Evolutionary conservation across 2,797 vertebrate species (phyloP).

Genomic region (Anguilla obscura): DNA sequence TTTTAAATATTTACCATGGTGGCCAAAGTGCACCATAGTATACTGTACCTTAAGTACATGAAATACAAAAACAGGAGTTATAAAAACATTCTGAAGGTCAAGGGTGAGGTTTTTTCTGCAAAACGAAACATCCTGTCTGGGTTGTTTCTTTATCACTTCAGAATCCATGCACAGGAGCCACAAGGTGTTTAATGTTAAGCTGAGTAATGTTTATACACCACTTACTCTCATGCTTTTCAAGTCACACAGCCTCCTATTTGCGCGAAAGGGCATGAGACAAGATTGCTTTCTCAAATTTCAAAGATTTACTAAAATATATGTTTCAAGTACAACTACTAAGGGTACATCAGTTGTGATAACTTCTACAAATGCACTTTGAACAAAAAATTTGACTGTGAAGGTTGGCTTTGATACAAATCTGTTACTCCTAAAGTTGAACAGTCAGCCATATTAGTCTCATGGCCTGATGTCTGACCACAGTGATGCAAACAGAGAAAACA

Average conservation of each 20-base stretch:
- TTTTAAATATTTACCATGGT: background rate
- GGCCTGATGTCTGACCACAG: background rate
- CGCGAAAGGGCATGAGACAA: too few relatives aligned
- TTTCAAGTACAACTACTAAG: too few relatives aligned
- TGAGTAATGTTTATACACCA: background rate
- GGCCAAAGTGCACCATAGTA: background rate
- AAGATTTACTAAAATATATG: too few relatives aligned
- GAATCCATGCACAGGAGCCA: background rate
- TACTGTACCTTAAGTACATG: background rate
- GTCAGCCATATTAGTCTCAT: too few relatives aligned
- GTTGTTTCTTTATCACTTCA: background rate
- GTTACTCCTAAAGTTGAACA: too few relatives aligned
- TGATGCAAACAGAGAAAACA: background rate
- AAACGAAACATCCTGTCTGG: background rate
- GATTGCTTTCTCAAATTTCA: too few relatives aligned
- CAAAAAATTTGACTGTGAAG: too few relatives aligned
- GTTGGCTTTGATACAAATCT: too few relatives aligned
- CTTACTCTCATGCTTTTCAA: background rate
- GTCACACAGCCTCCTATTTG: too few relatives aligned
- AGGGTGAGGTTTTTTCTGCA: background rate
- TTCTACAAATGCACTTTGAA: too few relatives aligned
- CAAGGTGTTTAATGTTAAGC: background rate
- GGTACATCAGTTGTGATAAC: too few relatives aligned
- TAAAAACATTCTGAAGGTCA: constrained; percentile 2
- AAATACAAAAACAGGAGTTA: too few relatives aligned